Base-by-base conservation (phyloP, 2,888 invertebrate species). In the Cheiracanthium punctorium region DNA sequence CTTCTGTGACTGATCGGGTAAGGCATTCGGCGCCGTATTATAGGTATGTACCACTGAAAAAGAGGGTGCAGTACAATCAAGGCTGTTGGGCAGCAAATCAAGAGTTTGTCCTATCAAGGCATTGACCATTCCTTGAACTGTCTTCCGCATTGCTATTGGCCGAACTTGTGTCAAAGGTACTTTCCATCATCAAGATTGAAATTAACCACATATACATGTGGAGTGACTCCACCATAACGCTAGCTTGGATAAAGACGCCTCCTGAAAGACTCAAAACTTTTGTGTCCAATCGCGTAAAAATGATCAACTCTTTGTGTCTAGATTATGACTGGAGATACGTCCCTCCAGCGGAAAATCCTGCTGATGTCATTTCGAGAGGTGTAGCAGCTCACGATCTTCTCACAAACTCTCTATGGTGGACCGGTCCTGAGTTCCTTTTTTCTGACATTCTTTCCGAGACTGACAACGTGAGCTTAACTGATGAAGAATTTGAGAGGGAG, bases 281-380 rank as follows among this genome's bases (percentile, higher is more conserved):
- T 77, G 89, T 90, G 0, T 43, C 58, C 0, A 90, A 90, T 65
- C 17, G 58, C n/a, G 75, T 75, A 24, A 20, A 24, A 0, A n/a
- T 20, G 20, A 74, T 74, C 12, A 58, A 88, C n/a, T 76, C 70
- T 0, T 24, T 58, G 5, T 73, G 80, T 1, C n/a, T 29, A 4
- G 29, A 77, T 10, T 29, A 37, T 0, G 32, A 77, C 12, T 90
- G 90, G 88, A 88, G 82, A 24, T 88, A 90, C 67, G 89, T 90
- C 12, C 20, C 69, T 0, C 79, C 89, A 0, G 65, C 88, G 20
- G 80, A 89, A 0, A 91, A 91, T 80, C 90, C 90, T 2, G 91
- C 90, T 1, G 91, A 91, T 82, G 74, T 89, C 10, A 88, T 89
- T 1, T 90, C 90, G 4, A 33, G 90, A 65, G 90, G 90, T n/a